phyloP scores from a whole-genome alignment of 2,797 vertebrate genomes.

The Chloroceryle amazona region DNA sequence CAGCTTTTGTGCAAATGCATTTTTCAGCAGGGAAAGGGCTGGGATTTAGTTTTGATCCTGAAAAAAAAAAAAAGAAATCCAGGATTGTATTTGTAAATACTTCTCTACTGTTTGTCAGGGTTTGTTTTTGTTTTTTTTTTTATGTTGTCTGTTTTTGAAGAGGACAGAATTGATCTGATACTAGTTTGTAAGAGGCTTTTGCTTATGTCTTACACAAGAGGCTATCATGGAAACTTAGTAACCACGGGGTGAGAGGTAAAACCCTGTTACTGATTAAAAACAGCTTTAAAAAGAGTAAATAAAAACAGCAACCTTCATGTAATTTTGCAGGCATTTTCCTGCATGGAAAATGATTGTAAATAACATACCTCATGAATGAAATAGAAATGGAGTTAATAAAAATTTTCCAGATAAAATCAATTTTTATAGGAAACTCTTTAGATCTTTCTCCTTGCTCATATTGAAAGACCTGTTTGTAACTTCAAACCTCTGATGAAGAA shows the following conservation, averaged over 20 bases:
- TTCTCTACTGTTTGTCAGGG: neutral
- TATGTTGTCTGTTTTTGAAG: neutral
- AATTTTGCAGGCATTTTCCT: neutral
- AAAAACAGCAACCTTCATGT: neutral
- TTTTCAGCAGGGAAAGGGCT: neutral
- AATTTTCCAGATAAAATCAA: neutral
- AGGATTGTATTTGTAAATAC: neutral
- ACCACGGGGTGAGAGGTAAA: constrained; percentile 62
- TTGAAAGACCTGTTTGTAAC: fast-evolving
- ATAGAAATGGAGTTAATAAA: neutral
- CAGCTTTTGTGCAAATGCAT: neutral
- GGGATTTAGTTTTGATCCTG: neutral
- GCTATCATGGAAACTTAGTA: constrained; percentile 26
- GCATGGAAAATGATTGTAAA: neutral
- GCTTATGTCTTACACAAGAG: constrained; percentile 38
- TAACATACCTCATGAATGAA: neutral
- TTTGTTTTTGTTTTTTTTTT: neutral
- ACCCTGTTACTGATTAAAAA: constrained; percentile 68
- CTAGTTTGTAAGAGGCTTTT: neutral
- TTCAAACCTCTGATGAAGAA: neutral
- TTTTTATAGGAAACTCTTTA: neutral
- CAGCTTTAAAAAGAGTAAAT: neutral
- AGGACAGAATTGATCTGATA: neutral
- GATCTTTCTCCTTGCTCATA: neutral
- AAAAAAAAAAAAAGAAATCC: neutral